phyloP scores from a whole-genome alignment of 2,113 vertebrate species.

The Sinocyclocheilus grahami region DNA sequence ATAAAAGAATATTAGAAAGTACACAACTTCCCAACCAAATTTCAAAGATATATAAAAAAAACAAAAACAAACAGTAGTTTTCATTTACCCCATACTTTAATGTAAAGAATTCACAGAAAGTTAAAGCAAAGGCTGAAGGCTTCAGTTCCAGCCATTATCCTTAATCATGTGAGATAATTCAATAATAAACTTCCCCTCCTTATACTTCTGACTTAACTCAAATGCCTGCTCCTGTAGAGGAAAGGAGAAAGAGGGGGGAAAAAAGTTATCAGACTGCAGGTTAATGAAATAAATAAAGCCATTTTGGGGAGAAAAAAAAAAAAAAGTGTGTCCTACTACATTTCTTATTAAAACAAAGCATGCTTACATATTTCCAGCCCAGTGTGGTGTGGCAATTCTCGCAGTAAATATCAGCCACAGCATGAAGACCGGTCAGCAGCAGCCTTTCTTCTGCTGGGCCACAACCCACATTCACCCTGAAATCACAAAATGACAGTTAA shows the following conservation, averaged over 20 bases:
- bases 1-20: background rate
- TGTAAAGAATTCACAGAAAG: slow-evolving; percentile 69
- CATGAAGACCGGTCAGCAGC: slow-evolving; percentile 93
- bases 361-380: slow-evolving; percentile 98
- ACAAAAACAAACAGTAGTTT: background rate
- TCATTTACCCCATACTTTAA: slow-evolving; percentile 65
- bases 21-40: background rate
- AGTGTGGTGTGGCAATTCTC: slow-evolving; percentile 99
- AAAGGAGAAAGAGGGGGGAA: slow-evolving; percentile 10
- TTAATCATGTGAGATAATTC: slow-evolving; percentile 99
- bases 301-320: no score
- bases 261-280: background rate
- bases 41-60: background rate
- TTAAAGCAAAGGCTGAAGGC: slow-evolving; percentile 57
- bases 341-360: background rate
- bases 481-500: slow-evolving; percentile 14
- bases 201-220: slow-evolving; percentile 99
- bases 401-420: slow-evolving; percentile 98
- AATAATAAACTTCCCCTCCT: slow-evolving; percentile 99
- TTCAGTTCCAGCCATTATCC: slow-evolving; percentile 98
- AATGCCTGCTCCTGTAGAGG: slow-evolving; percentile 91
- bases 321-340: no score
- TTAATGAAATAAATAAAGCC: background rate
- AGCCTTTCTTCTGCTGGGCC: slow-evolving; percentile 95
- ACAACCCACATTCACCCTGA: slow-evolving; percentile 95